Base-by-base conservation (phyloP, 2,113 vertebrate species). In the Hyla sarda region DNA sequence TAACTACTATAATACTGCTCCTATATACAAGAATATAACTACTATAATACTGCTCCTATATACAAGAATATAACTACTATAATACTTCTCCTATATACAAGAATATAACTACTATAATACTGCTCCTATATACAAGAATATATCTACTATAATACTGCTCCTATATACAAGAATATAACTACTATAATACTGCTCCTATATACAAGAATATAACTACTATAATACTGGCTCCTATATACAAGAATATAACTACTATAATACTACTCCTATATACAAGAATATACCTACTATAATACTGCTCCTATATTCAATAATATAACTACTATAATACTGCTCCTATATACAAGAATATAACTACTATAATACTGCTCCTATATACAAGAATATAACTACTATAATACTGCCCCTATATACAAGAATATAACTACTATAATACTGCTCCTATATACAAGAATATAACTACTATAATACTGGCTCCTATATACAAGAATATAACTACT, bases 151-250 rank as follows among this genome's bases (percentile, higher is more conserved):
- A 58, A 58, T 58, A 58, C 21, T 58, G 23, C 56, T n/a, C 58
- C 58, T 60, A 60, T 60, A 16, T 60, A 60, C 58, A 60, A 25
- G 58, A 60, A 60, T 60, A 60, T 60, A 60, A 60, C 58, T 60
- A 60, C 58, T 60, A 60, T 60, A 60, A 60, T 60, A 60, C 58
- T 60, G n/a, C 58, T 3, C 58, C 58, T 60, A 60, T 60, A 16
- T 60, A 60, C 58, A 25, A 25, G 58, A 60, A 60, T 60, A 60
- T 60, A 60, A 58, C 41, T 41, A 41, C 41, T 41, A 41, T 41
- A 41, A 41, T 41, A 41, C 41, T 41, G 23, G 17, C 50, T 54
- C 54, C 54, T 56, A 56, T 56, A 11, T 56, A 56, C 54, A 56
- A 23, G 54, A 56, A 56, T 56, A 56, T 56, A 56, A 56, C 54